Evolutionary conservation across 2,113 vertebrate genomes (phyloP).

Genomic region (Cisticola juncidis): DNA sequence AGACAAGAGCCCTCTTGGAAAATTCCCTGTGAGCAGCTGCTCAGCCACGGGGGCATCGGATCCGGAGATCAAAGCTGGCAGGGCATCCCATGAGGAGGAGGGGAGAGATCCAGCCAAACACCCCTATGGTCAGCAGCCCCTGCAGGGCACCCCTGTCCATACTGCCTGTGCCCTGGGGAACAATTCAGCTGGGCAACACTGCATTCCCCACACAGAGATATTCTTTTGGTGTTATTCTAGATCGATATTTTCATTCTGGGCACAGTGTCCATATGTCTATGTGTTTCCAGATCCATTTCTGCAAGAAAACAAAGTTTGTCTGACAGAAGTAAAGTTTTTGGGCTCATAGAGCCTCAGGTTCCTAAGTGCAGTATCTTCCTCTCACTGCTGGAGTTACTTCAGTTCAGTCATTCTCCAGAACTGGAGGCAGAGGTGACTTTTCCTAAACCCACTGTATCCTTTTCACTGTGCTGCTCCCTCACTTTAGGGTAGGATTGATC

Average conservation of each 20-base stretch:
- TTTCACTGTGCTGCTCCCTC: neutral
- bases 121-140: neutral
- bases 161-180: neutral
- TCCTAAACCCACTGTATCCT: neutral
- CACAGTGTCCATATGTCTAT: neutral
- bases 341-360: neutral
- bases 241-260: neutral
- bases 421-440: neutral
- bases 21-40: constrained; percentile 2
- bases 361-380: neutral
- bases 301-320: neutral
- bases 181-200: neutral
- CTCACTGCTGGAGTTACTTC: neutral
- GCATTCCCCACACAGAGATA: neutral
- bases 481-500: neutral
- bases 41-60: neutral
- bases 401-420: neutral
- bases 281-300: neutral
- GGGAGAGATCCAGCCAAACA: neutral
- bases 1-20: neutral
- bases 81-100: neutral
- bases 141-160: neutral
- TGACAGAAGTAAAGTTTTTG: neutral
- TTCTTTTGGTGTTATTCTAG: neutral
- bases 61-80: neutral